A percentile compares a stretch with the other conserved stretches of the same genome.
These are phyloP conservation scores for Phocides pigmalion DNA, from an alignment of 1,140 invertebrate species.

Conservation along the genomic window DNA sequence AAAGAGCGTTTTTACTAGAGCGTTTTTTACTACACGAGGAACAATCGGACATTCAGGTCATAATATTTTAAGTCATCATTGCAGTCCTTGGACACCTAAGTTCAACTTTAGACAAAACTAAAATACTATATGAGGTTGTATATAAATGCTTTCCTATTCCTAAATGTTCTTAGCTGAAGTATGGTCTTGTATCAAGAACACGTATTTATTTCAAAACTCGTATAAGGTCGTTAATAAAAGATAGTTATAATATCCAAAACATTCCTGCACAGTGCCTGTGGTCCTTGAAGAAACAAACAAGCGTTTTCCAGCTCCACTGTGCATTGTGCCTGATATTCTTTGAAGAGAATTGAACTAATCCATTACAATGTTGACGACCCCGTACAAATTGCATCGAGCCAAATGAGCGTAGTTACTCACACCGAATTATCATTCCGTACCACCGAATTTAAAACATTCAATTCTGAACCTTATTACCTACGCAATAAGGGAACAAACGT, in stretches of 20 bases:
- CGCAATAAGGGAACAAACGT: conserved; percentile 1
- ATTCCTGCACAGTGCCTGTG: background rate
- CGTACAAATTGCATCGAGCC: conserved; percentile 49
- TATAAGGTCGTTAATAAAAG: no score
- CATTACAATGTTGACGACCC: conserved; percentile 58
- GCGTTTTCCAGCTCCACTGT: conserved; percentile 33
- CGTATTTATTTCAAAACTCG: no score
- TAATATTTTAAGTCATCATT: no score
- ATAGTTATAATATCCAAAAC: background rate
- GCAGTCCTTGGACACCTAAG: no score
- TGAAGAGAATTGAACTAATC: conserved; percentile 60
- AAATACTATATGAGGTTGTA: no score
- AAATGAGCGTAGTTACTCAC: conserved; percentile 51
- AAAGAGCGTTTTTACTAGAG: no score
- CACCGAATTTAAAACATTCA: conserved; percentile 7
- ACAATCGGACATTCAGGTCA: no score
- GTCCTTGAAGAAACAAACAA: background rate
- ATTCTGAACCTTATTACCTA: conserved; percentile 21
- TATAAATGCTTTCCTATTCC: no score
- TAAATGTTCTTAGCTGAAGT: no score
- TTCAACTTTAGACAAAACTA: no score
- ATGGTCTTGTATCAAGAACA: no score
- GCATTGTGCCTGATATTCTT: conserved; percentile 46
- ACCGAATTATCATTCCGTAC: conserved; percentile 32
- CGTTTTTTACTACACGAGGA: no score